phyloP scores from a whole-genome alignment of 1,140 invertebrate species.

The Liolophura sinensis region DNA sequence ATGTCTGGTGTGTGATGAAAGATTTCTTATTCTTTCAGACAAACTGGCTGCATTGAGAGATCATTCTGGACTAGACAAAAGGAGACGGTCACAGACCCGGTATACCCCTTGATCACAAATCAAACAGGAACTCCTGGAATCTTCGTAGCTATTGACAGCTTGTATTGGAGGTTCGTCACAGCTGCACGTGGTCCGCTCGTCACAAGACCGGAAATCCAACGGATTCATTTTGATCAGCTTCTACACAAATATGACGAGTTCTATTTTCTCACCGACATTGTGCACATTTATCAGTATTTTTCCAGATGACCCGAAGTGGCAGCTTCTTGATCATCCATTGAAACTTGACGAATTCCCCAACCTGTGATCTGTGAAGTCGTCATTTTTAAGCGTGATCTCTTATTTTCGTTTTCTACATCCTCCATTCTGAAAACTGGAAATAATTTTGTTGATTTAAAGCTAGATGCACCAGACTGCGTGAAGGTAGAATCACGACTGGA shows the following conservation, averaged over 20 bases:
- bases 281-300: constrained; percentile 10
- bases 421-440: too few species aligned
- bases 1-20: too few species aligned
- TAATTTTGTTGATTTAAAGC: too few species aligned
- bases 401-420: too few species aligned
- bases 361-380: neutral
- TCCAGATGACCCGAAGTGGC: constrained; percentile 9
- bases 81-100: constrained; percentile 95
- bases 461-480: too few species aligned
- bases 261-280: constrained; percentile 13
- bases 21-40: constrained; percentile 64
- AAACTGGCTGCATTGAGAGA: constrained; percentile 96
- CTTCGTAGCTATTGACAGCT: constrained; percentile 8
- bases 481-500: too few species aligned
- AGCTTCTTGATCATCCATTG: constrained; percentile 37
- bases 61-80: constrained; percentile 98
- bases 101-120: constrained; percentile 92
- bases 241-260: constrained; percentile 4
- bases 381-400: too few species aligned
- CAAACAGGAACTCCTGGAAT: constrained; percentile 61
- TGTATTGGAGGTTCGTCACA: constrained; percentile 16
- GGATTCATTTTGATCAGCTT: too few species aligned
- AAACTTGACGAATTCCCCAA: constrained; percentile 57
- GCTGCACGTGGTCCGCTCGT: constrained; percentile 55
- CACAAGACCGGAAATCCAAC: constrained; percentile 21